phyloP scores from a whole-genome alignment of 1,140 invertebrate species.

The Adoxophyes honmai region DNA sequence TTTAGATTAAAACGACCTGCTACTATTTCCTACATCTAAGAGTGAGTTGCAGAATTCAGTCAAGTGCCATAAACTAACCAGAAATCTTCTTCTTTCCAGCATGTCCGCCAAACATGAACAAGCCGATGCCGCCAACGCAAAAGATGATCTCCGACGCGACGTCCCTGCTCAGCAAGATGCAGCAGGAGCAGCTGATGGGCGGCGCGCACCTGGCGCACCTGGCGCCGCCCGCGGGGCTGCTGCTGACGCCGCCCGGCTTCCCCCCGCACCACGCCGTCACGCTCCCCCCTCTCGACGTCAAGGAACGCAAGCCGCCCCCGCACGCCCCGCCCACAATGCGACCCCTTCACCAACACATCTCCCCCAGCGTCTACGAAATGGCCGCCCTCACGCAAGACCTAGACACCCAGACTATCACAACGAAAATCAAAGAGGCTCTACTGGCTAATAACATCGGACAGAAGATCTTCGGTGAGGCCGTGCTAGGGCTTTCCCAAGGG shows the following conservation, averaged over 20 bases:
- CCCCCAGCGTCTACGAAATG: constrained; percentile 96
- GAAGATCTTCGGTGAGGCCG: constrained; percentile 98
- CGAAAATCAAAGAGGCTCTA: constrained; percentile 97
- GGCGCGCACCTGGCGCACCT: constrained; percentile 74
- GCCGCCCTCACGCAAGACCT: constrained; percentile 96
- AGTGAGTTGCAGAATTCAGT: too few relatives aligned
- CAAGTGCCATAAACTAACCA: constrained; percentile 11
- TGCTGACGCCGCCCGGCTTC: constrained; percentile 81
- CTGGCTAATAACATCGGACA: constrained; percentile 98
- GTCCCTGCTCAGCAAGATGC: constrained; percentile 84
- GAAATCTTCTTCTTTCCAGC: constrained; percentile 68
- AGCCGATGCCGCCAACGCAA: constrained; percentile 86
- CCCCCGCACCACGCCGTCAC: constrained; percentile 81
- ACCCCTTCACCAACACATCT: constrained; percentile 87
- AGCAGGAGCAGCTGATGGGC: constrained; percentile 81
- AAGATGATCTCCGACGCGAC: constrained; percentile 85
- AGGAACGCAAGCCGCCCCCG: constrained; percentile 76
- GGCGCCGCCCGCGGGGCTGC: constrained; percentile 78
- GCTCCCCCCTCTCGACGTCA: constrained; percentile 77
- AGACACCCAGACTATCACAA: constrained; percentile 97
- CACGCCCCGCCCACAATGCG: constrained; percentile 82
- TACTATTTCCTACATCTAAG: too few relatives aligned
- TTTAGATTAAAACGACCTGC: too few relatives aligned
- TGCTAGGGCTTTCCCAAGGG: constrained; percentile 96
- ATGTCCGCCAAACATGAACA: constrained; percentile 83